A percentile compares a stretch with the other conserved stretches of the same genome.
These are phyloP conservation scores for Eulemur rubriventer DNA, from an alignment of 2,797 vertebrate genomes.

Conservation along the genomic window DNA sequence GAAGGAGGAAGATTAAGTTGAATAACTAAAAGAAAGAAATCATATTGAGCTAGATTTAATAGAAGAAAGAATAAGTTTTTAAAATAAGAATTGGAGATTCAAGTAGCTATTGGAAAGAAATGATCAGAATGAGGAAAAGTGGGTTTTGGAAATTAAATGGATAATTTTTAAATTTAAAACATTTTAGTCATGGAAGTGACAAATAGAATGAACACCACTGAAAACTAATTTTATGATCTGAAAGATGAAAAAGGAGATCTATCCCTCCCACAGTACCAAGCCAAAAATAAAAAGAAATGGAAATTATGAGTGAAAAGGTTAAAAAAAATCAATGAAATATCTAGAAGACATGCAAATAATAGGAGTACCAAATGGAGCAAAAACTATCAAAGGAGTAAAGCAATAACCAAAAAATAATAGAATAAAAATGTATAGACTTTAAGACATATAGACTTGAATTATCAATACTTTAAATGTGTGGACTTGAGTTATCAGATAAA, in stretches of 20 bases:
- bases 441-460: background rate
- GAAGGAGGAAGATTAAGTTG: background rate
- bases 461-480: background rate
- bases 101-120: background rate
- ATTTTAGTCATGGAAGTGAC: slow-evolving; percentile 15
- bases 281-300: background rate
- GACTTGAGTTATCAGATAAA: background rate
- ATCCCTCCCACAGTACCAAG: background rate
- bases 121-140: background rate
- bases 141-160: background rate
- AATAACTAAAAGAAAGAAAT: background rate
- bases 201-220: background rate
- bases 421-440: background rate
- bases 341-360: background rate
- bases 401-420: background rate
- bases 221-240: slow-evolving; percentile 25
- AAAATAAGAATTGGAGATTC: background rate
- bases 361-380: background rate
- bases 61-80: background rate
- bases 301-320: background rate
- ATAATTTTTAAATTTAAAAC: slow-evolving; percentile 42
- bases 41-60: background rate
- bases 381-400: slow-evolving; percentile 2
- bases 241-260: slow-evolving; percentile 30
- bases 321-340: background rate